Percentiles rank a stretch among this genome's conserved stretches.
Evolutionary conservation across 2,797 vertebrate genomes (phyloP).

Genomic region (Oreochromis mossambicus): DNA sequence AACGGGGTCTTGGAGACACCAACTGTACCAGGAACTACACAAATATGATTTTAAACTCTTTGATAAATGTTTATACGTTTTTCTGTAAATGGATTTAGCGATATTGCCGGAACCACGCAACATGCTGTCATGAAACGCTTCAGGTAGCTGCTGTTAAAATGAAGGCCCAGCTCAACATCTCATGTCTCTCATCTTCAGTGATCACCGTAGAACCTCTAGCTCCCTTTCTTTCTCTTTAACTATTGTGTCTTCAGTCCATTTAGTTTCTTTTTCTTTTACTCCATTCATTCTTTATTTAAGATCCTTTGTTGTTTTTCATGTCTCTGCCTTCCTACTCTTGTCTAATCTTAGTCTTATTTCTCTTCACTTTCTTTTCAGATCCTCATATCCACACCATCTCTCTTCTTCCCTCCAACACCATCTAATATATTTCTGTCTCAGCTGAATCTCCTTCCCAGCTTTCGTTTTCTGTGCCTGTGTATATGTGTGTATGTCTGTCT

Average conservation of each 20-base stretch:
- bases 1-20: neutral
- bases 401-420: conserved; percentile 22
- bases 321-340: neutral
- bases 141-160: neutral
- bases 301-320: neutral
- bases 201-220: neutral
- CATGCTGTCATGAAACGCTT: neutral
- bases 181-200: neutral
- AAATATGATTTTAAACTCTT: neutral
- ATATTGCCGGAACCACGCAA: neutral
- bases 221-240: neutral
- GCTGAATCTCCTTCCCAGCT: conserved; percentile 12
- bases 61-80: neutral
- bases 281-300: neutral
- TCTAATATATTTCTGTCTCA: conserved; percentile 29
- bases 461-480: neutral
- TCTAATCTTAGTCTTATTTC: neutral
- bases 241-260: neutral
- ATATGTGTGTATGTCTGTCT: neutral
- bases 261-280: neutral
- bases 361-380: neutral
- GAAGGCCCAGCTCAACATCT: neutral
- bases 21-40: neutral
- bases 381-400: neutral
- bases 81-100: neutral